Base-by-base conservation (phyloP, 2,113 vertebrate genomes). In the Myrmophylax atrothorax region DNA sequence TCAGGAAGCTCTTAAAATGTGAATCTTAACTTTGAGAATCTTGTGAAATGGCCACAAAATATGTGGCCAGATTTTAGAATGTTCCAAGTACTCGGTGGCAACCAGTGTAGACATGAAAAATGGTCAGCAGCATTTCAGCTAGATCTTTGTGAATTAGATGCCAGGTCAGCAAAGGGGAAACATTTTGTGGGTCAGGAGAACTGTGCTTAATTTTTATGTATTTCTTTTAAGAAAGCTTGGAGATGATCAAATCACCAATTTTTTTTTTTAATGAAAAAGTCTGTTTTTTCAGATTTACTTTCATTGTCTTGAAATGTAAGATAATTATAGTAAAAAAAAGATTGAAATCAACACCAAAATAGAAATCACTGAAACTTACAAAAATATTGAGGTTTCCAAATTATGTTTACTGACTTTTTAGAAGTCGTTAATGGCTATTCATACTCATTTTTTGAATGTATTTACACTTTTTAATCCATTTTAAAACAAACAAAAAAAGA, bases 1-100 rank as follows among this genome's bases (percentile, higher is more conserved):
- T 87, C 58, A 42, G 50, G 26, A 47, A 87, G 60, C 47, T 52
- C 18, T 72, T 89, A 60, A 93, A 84, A 92, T 68, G 37, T 84
- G 77, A 72, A 42, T 52, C 62, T 63, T 55, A 92, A 60, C 42
- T 89, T 78, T 59, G 59, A 14, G 35, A 72, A 70, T 84, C 81
- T 87, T 91, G 53, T 91, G 90, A 94, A 91, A 89, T 73, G n/a
- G 74, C 66, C 66, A 87, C 77, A 89, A 94, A 95, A 89, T 82
- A 76, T 42, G 59, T 50, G 55, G 44, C 35, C 4, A 0, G 68
- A 89, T 81, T 94, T 84, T 63, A 89, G 87, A 95, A 49, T 29
- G 59, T 94, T 90, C 75, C 83, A 79, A 76, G 35, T 83, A 53
- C 66, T 84, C 66, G 62, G 23, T 18, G 14, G 52, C 47, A 87